Base-by-base conservation (phyloP, 2,113 vertebrate species). In the Siniperca chuatsi region DNA sequence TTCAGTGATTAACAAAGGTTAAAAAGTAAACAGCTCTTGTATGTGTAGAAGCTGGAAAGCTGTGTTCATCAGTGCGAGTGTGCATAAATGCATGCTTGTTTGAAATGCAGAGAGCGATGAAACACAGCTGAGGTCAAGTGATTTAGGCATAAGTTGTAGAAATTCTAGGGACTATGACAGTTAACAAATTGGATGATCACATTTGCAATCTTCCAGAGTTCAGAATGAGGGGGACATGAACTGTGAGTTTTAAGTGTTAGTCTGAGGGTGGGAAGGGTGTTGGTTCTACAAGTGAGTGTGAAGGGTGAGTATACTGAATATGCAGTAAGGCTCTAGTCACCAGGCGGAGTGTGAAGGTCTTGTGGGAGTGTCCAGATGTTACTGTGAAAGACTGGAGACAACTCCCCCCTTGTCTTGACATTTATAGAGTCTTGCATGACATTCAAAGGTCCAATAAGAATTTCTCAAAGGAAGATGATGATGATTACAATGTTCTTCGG, bases 341-440 rank as follows among this genome's bases (percentile, higher is more conserved):
- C 82, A 78, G 81, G 60, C 57, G 0, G 48, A 21, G 86, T 89
- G 92, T 90, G 85, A 93, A 89, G 85, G 79, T 86, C 86, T 77
- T 66, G 92, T 92, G 86, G 93, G 92, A 90, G 92, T 87, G 82
- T 87, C 83, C 89, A 90, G 90, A 93, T 94, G 92, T 93, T 87
- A 87, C 76, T 44, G 70, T 75, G 75, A 87, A 37, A 90, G 62
- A 81, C 57, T 40, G 0, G 0, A 65, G 81, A 37, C 15, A 66
- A 13, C 72, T 44, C 23, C 48, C 54, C 20, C 1, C 46, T 57
- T 48, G 42, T 20, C 20, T 70, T 86, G 80, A 77, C 86, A 92
- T 91, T 89, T 85, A 33, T 3, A 18, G 35, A 79, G 25, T 46
- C 65, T 68, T 58, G 13, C 48, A 25, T 83, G 75, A 67, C 75